Evolutionary conservation across 2,888 invertebrate species (phyloP).

Genomic region (Caenorhabditis zanzibari): DNA sequence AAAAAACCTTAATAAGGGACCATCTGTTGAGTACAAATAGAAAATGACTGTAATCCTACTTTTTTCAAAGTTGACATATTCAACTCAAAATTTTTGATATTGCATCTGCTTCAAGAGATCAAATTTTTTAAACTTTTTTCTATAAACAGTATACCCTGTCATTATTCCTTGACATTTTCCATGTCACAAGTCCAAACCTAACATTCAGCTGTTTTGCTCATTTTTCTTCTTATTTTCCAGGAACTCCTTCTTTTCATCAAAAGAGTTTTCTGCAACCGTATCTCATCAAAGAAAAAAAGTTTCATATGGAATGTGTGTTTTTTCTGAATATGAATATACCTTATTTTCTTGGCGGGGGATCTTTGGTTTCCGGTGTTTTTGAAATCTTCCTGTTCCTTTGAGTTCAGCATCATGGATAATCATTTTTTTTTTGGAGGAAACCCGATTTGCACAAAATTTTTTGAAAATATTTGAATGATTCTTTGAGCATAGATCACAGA

Average conservation of each 20-base stretch:
- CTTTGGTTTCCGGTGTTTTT: constrained; percentile 32
- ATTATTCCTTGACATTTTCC: neutral
- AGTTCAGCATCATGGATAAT: too few relatives aligned
- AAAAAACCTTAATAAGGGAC: too few relatives aligned
- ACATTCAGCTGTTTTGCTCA: constrained; percentile 7
- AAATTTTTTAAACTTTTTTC: neutral
- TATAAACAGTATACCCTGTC: neutral
- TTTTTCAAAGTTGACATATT: too few relatives aligned
- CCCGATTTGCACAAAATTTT: too few relatives aligned
- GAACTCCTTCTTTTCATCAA: neutral
- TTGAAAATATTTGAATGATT: too few relatives aligned
- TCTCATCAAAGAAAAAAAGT: neutral
- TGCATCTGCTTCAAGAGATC: too few relatives aligned
- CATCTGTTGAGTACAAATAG: too few relatives aligned
- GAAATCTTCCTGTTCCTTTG: constrained; percentile 15
- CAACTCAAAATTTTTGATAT: too few relatives aligned
- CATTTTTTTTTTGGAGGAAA: too few relatives aligned
- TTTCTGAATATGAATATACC: constrained; percentile 9
- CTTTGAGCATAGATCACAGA: too few relatives aligned
- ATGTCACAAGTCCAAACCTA: constrained; percentile 1
- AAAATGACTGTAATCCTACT: too few relatives aligned
- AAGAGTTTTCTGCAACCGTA: constrained; percentile 6
- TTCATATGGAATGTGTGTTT: neutral
- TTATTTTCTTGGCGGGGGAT: constrained; percentile 20
- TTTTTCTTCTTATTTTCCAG: constrained; percentile 22